These are phyloP conservation scores for Lottia scabra DNA, from an alignment of 2,888 invertebrate species.

Conservation along the genomic window DNA sequence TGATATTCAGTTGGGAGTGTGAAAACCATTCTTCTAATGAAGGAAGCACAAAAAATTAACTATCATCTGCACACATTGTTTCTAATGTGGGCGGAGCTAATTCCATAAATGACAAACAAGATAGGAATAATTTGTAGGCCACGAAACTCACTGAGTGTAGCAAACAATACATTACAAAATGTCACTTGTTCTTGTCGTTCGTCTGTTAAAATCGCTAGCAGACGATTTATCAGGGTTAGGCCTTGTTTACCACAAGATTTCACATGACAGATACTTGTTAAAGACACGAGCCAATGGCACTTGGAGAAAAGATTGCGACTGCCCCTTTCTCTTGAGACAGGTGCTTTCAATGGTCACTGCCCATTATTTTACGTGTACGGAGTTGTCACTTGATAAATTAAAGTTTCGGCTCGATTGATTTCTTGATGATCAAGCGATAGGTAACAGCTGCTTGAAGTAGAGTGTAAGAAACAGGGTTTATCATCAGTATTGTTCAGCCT, in stretches of 20 bases:
- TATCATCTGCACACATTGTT: neutral
- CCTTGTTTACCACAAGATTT: too few relatives aligned
- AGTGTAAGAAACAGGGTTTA: neutral
- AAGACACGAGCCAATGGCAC: neutral
- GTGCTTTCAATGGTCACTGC: neutral
- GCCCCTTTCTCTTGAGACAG: neutral
- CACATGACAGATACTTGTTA: too few relatives aligned
- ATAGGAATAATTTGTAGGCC: neutral
- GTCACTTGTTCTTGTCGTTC: too few relatives aligned
- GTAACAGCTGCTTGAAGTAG: conserved; percentile 1
- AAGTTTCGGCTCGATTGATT: conserved; percentile 1
- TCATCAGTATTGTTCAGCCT: neutral
- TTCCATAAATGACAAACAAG: neutral
- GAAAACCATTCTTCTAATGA: too few relatives aligned
- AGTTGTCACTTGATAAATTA: conserved; percentile 4
- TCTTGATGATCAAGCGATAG: conserved; percentile 2
- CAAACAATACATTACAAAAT: neutral
- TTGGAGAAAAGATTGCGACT: conserved; percentile 1
- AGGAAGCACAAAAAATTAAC: too few relatives aligned
- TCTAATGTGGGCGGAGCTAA: neutral
- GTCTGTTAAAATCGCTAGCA: too few relatives aligned
- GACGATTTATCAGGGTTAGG: too few relatives aligned
- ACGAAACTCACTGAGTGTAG: neutral
- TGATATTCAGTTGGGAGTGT: too few relatives aligned
- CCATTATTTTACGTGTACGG: neutral